Evolutionary conservation across 35 echinoderm and acorn worm species (phyloP).

Genomic region (Hemicentrotus pulcherrimus): DNA sequence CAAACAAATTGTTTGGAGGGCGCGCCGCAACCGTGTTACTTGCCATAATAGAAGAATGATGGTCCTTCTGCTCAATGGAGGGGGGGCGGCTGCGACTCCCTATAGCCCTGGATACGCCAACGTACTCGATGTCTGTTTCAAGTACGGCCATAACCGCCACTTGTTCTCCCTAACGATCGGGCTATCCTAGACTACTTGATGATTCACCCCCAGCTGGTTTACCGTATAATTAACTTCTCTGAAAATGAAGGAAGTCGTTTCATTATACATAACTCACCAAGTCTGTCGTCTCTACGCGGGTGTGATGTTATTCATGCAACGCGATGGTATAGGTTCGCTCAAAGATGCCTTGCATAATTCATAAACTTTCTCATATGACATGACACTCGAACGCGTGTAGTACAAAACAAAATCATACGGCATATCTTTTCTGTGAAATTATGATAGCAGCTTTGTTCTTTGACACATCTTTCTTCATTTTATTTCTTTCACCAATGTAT

Average conservation of each 20-base stretch:
- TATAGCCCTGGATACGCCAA: not conserved
- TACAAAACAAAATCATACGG: not conserved
- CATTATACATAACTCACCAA: not conserved
- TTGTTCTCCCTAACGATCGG: not conserved
- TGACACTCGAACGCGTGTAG: too few relatives aligned
- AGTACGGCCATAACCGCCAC: not conserved
- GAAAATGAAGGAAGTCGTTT: not conserved
- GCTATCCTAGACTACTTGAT: not conserved
- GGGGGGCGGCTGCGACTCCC: not conserved
- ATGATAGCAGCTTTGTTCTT: not conserved
- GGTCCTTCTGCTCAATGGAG: too few relatives aligned
- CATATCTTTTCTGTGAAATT: not conserved
- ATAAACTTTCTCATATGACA: not conserved
- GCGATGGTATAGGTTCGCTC: not conserved
- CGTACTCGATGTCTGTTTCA: not conserved
- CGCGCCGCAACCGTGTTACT: too few relatives aligned
- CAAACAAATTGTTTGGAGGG: too few relatives aligned
- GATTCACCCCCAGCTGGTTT: not conserved
- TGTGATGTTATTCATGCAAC: not conserved
- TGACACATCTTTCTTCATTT: too few relatives aligned
- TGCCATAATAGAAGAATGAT: too few relatives aligned
- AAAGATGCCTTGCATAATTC: not conserved
- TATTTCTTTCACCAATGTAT: too few relatives aligned
- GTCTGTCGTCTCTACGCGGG: not conserved
- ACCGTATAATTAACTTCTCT: not conserved